These are phyloP conservation scores for Calyptomena viridis DNA, from an alignment of 2,113 vertebrate genomes.

Conservation along the genomic window DNA sequence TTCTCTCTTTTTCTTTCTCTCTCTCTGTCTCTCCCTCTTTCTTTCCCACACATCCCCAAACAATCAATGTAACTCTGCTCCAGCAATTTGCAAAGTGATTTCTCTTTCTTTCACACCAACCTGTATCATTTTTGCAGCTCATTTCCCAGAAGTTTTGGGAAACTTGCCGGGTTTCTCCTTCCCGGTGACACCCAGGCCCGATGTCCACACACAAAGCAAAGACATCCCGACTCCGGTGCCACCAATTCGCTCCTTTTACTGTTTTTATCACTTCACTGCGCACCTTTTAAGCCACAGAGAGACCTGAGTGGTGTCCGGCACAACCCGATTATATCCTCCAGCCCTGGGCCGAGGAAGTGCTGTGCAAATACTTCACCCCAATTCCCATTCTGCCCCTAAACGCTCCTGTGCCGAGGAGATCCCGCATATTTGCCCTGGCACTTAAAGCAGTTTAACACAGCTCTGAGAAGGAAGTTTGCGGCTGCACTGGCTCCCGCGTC, in stretches of 20 bases:
- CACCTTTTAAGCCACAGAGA: not conserved
- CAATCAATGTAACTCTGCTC: not conserved
- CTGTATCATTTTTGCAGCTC: not conserved
- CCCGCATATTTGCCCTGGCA: not conserved
- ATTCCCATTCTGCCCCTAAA: not conserved
- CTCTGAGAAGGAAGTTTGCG: not conserved
- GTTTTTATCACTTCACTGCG: not conserved
- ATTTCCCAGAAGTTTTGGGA: not conserved
- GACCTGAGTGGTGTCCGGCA: not conserved
- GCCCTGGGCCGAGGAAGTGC: not conserved
- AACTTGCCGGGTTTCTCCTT: not conserved
- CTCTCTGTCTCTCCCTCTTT: too few species aligned
- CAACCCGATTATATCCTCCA: not conserved
- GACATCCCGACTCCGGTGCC: not conserved
- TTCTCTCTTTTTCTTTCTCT: fast-evolving
- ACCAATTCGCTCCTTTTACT: not conserved
- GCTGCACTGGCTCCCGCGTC: not conserved
- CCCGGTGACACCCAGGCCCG: not conserved
- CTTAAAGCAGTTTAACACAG: not conserved
- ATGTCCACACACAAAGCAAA: not conserved
- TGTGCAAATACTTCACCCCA: slow-evolving; percentile 1
- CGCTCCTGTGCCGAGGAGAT: not conserved
- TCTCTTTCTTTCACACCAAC: not conserved
- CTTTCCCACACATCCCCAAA: not conserved
- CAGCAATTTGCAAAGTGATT: not conserved